phyloP scores from a whole-genome alignment of 2,888 invertebrate genomes.

The Aphodius sticticus region DNA sequence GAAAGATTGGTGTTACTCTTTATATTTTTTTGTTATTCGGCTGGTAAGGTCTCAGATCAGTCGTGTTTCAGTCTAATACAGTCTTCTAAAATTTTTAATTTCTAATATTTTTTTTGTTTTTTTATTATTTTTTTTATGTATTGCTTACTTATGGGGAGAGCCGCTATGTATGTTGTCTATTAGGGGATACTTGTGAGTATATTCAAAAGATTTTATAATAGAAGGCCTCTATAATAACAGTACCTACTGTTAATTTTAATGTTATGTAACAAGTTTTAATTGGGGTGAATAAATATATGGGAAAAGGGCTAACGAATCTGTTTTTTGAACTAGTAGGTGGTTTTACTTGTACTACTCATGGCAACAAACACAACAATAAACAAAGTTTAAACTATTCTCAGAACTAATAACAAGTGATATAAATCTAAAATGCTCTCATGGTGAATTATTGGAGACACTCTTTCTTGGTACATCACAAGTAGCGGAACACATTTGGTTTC shows the following conservation, averaged over 20 bases:
- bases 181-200: too few relatives aligned
- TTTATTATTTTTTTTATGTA: conserved; percentile 27
- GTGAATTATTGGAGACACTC: conserved; percentile 7
- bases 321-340: conserved; percentile 17
- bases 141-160: conserved; percentile 22
- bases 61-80: conserved; percentile 55
- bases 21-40: conserved; percentile 51
- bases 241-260: neutral
- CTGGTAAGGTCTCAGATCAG: conserved; percentile 35
- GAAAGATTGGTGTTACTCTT: conserved; percentile 36
- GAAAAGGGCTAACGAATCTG: neutral
- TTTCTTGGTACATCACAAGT: conserved; percentile 50
- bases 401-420: conserved; percentile 37
- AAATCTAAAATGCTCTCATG: conserved; percentile 16
- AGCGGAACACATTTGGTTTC: conserved; percentile 54
- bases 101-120: conserved; percentile 14
- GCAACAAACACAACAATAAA: conserved; percentile 33
- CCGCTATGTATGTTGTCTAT: neutral
- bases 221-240: conserved; percentile 33
- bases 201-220: conserved; percentile 17
- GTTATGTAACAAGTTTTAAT: neutral
- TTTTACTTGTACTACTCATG: neutral
- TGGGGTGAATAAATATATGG: too few relatives aligned
- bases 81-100: conserved; percentile 52
- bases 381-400: conserved; percentile 34